Evolutionary conservation across 2,888 invertebrate genomes (phyloP), one percentile per base, ranked within the genome.

Genomic region (Cerastis rubricosa): DNA sequence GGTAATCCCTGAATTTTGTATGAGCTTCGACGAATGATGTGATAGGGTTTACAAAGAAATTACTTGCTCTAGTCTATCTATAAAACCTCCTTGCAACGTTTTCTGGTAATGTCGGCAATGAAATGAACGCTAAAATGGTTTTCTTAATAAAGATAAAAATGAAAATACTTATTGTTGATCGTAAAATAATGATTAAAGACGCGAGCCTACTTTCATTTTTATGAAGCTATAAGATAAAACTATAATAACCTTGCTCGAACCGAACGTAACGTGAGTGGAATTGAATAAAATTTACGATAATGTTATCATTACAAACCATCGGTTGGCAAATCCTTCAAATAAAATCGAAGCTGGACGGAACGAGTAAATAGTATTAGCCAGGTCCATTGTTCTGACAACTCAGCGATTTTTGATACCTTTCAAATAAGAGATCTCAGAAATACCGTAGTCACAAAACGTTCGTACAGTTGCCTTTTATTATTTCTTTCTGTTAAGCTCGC

Each of bases 391-490:
- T 88, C 91, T 90, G 91, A 90, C 90, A 91, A 91, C 88, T 91
- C 91, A 90, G 91, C 89, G 89, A 91, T 91, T 93, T 94, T 92
- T 93, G 92, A 93, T 93, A 92, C 87, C 87, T 91, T 91, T 91
- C 90, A 90, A 93, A 90, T 90, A 91, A 88, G 88, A 91, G 85
- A 91, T 90, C 87, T 89, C 85, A 89, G 87, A 91, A 89, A 90
- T 87, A 90, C 83, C 80, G 89, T 89, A 91, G 89, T 91, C 89
- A 90, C 88, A 90, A 90, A 91, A 89, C 84, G 85, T 85, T 78
- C 83, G 78, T 85, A 80, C 86, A 80, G 78, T 85, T 88, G 80
- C 74, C 80, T 87, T 90, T 90, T 91, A 90, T 91, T 90, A 90
- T 92, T 91, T 90, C 80, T 88, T 86, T 87, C 72, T 85, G 72